phyloP scores from a whole-genome alignment of 2,113 vertebrate genomes.

The Vireo altiloquus region DNA sequence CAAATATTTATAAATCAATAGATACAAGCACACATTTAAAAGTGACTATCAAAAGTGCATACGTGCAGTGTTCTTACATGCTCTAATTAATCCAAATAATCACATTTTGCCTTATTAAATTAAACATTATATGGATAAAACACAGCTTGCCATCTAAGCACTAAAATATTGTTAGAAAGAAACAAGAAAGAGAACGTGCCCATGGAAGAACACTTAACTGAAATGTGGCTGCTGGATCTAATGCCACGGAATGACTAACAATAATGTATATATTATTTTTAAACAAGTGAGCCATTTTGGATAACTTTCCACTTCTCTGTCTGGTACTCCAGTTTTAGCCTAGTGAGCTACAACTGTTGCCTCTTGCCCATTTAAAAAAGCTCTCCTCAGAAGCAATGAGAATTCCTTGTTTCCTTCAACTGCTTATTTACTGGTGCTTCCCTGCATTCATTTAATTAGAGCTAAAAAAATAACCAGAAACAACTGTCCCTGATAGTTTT shows the following conservation, averaged over 20 bases:
- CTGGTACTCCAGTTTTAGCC: neutral
- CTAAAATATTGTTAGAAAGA: conserved; percentile 15
- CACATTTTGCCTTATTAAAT: conserved; percentile 49
- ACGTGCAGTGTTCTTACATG: neutral
- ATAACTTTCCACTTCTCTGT: conserved; percentile 2
- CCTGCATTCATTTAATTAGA: neutral
- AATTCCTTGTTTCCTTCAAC: conserved; percentile 28
- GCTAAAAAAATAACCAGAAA: neutral
- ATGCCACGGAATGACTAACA: conserved; percentile 26
- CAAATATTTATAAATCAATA: conserved; percentile 53
- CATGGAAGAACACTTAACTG: neutral
- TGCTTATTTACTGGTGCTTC: neutral
- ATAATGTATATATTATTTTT: conserved; percentile 20
- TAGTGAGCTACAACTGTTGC: neutral
- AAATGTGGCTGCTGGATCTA: conserved; percentile 9
- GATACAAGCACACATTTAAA: conserved; percentile 34
- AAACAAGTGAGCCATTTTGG: neutral
- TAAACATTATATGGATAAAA: conserved; percentile 42
- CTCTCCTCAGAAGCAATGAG: neutral
- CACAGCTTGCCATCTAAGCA: conserved; percentile 16
- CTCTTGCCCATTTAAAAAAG: neutral
- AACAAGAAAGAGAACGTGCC: neutral
- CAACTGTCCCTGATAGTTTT: neutral
- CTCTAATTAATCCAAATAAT: conserved; percentile 63
- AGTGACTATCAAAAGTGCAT: conserved; percentile 42